Conservation (phyloP, 2,113 vertebrate genomes). For the Calyptomena viridis region DNA sequence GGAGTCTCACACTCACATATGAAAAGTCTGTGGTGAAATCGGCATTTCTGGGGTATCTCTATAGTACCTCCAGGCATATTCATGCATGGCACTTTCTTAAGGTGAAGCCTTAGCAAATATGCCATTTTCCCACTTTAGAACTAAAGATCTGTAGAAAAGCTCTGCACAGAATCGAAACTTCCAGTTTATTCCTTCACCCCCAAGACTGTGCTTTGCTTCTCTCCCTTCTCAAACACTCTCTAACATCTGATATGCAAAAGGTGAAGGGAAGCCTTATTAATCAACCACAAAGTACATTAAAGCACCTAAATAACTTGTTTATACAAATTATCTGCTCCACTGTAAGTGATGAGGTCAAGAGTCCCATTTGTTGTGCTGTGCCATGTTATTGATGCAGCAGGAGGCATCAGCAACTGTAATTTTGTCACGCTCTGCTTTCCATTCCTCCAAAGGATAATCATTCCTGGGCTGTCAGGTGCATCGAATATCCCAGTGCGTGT, state of each 20-base stretch:
- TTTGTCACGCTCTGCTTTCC: background rate
- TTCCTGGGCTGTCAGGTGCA: background rate
- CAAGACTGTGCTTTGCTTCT: background rate
- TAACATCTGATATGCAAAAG: background rate
- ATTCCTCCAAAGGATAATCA: background rate
- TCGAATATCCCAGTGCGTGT: background rate
- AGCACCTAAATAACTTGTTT: slow-evolving; percentile 34
- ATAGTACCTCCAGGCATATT: background rate
- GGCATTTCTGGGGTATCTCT: background rate
- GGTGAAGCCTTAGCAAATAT: background rate
- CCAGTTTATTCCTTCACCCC: background rate
- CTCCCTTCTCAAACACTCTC: background rate
- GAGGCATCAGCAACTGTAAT: background rate
- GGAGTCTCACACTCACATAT: background rate
- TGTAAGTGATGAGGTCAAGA: slow-evolving; percentile 14
- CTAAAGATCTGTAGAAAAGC: background rate
- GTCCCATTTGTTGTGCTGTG: background rate
- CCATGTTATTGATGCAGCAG: background rate
- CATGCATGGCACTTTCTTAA: background rate
- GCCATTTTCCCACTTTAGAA: background rate
- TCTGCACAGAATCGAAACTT: background rate
- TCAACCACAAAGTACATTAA: background rate
- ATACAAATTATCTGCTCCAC: slow-evolving; percentile 16
- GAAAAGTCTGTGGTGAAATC: background rate
- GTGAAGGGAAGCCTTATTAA: background rate